Base-by-base conservation (phyloP, 2,888 invertebrate genomes). In the Silvanus unidentatus region DNA sequence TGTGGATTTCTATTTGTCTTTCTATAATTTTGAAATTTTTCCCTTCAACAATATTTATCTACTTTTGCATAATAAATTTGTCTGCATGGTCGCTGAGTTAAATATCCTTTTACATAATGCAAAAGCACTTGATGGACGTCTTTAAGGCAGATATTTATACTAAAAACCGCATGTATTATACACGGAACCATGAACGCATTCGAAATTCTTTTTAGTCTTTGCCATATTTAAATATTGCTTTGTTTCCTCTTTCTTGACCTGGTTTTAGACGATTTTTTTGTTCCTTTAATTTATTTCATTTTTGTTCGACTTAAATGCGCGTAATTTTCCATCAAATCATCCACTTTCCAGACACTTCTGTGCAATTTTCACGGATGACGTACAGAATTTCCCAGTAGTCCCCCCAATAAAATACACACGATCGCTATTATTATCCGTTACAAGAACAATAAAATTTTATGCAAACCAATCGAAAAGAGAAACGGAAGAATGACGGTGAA, bases 51-150 rank as follows among this genome's bases (percentile, higher is more conserved):
- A n/a, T n/a, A n/a, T n/a, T n/a, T n/a, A 8, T 28, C 6, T 32
- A 32, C 10, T 11, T 8, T 32, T n/a, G 32, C 32, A 12, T 8
- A 32, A 32, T 32, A 32, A 12, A 5, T 32, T 32, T 32, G 3
- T 11, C 30, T 41, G 14, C 40, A n/a, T 37, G 27, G 14, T 16
- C 37, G 16, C 37, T 45, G 30, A 36, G 39, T 36, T 44, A 45
- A 41, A 45, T 41, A 40, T 40, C 11, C 30, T 38, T 36, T 36
- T 45, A 38, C 41, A 45, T 44, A 34, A 44, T 44, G 44, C 40
- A 32, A 32, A 32, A 5, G n/a, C 12, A 32, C 12, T 8, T 32
- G 32, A 32, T 32, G 32, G 12, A 32, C 32, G 32, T 32, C 32
- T 12, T 32, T 32, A 32, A 11, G n/a, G 32, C 32, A 32, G 32